phyloP scores from a whole-genome alignment of 2,113 vertebrate species.

The Pelecanus crispus region DNA sequence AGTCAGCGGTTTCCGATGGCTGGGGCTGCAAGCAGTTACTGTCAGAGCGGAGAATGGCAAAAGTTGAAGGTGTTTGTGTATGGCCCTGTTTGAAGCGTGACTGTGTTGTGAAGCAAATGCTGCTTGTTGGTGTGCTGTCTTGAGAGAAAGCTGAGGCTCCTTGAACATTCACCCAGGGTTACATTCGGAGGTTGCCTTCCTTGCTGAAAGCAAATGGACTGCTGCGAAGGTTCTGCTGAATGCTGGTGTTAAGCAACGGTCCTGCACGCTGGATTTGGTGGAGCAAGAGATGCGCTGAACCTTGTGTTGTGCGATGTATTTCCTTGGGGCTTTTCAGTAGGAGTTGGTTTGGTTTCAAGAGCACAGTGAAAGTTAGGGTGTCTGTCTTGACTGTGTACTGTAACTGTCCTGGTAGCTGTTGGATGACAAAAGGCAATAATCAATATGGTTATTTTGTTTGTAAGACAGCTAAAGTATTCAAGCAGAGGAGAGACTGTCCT shows the following conservation, averaged over 20 bases:
- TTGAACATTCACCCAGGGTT: background rate
- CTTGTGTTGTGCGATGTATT: accelerated
- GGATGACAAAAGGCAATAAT: background rate
- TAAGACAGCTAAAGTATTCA: background rate
- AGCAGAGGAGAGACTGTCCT: constrained; percentile 8
- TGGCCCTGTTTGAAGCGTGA: accelerated
- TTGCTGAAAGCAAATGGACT: background rate
- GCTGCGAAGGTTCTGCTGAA: background rate
- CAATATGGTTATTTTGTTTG: background rate
- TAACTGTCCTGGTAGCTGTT: background rate
- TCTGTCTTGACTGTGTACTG: background rate
- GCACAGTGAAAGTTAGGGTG: accelerated
- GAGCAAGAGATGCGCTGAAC: background rate
- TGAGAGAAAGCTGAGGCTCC: no score
- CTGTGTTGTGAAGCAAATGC: background rate
- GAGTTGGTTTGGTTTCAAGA: background rate
- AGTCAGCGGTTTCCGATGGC: accelerated
- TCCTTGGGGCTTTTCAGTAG: background rate
- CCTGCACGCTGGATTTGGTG: background rate
- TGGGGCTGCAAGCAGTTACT: background rate
- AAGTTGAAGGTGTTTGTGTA: accelerated
- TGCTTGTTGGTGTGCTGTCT: background rate
- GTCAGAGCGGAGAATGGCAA: background rate
- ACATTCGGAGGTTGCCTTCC: accelerated
- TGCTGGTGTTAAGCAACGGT: background rate